Percentiles rank a stretch among this genome's conserved stretches.
phyloP scores from a whole-genome alignment of 2,888 invertebrate genomes.

The Mimas tiliae region DNA sequence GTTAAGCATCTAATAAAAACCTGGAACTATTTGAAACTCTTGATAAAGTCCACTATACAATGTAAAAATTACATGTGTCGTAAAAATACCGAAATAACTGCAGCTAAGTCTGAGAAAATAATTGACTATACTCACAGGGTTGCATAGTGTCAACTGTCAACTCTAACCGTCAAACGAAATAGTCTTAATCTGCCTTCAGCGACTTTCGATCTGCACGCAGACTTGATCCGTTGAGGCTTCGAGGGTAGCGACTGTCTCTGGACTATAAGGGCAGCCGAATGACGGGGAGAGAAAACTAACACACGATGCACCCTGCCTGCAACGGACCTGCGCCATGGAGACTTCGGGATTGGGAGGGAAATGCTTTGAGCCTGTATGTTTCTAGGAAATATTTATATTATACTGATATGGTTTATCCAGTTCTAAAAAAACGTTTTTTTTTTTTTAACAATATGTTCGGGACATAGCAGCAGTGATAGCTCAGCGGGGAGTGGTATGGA shows the following conservation, averaged over 20 bases:
- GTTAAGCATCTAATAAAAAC: too few species aligned
- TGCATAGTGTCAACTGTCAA: not conserved
- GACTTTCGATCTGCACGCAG: not conserved
- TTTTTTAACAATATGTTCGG: not conserved
- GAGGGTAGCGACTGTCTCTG: not conserved
- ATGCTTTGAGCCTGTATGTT: not conserved
- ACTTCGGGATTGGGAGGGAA: not conserved
- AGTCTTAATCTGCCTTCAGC: not conserved
- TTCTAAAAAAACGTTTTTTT: not conserved
- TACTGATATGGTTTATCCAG: not conserved
- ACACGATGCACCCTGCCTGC: not conserved
- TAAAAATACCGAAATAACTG: not conserved
- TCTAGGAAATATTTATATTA: not conserved
- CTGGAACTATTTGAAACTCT: not conserved
- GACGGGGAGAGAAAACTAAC: not conserved
- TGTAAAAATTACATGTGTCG: not conserved
- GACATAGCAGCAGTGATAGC: too few species aligned
- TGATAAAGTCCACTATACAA: not conserved
- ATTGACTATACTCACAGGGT: not conserved
- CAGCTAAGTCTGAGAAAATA: not conserved
- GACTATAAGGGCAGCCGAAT: not conserved
- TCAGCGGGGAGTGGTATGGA: too few species aligned
- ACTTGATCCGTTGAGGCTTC: not conserved
- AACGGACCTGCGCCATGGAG: not conserved
- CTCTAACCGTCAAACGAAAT: not conserved